A percentile compares a stretch with the other conserved stretches of the same genome.
Conservation (phyloP, 2,797 vertebrate genomes). For the Carapus acus region DNA sequence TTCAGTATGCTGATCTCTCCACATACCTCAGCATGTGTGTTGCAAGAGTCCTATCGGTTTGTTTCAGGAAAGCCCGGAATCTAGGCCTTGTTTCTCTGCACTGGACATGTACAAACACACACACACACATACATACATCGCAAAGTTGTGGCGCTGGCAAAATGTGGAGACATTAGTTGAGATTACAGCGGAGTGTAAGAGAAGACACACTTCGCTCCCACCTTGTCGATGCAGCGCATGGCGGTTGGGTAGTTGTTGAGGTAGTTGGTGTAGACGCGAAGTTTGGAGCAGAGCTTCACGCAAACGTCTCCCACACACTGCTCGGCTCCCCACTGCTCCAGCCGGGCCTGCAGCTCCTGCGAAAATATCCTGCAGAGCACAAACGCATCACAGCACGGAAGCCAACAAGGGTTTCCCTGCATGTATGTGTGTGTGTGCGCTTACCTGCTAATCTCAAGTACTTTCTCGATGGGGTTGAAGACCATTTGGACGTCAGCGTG, state of each 20-base stretch:
- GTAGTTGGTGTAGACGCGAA: slow-evolving; percentile 76
- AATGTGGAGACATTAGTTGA: no score
- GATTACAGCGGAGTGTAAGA: no score
- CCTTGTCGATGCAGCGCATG: slow-evolving; percentile 78
- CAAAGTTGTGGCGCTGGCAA: no score
- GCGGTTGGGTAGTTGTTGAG: slow-evolving; percentile 79
- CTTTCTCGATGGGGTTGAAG: slow-evolving; percentile 68
- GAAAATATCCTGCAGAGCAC: slow-evolving; percentile 63
- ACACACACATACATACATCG: neutral
- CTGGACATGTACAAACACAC: slow-evolving; percentile 58
- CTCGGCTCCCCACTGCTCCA: slow-evolving; percentile 73
- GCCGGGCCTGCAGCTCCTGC: slow-evolving; percentile 61
- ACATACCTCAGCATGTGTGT: slow-evolving; percentile 82
- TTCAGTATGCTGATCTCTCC: neutral
- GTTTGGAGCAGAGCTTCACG: slow-evolving; percentile 69
- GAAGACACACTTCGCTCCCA: slow-evolving; percentile 35
- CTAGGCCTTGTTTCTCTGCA: slow-evolving; percentile 75
- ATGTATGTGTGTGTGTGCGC: neutral
- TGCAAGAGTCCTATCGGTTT: slow-evolving; percentile 69
- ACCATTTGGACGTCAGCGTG: slow-evolving; percentile 67
- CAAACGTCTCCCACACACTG: slow-evolving; percentile 78
- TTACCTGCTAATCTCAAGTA: slow-evolving; percentile 75
- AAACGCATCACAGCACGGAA: neutral
- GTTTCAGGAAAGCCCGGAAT: slow-evolving; percentile 82
- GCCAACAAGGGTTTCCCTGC: neutral